Base-by-base conservation (phyloP, 2,797 vertebrate species). In the Phyllotis vaccarum region DNA sequence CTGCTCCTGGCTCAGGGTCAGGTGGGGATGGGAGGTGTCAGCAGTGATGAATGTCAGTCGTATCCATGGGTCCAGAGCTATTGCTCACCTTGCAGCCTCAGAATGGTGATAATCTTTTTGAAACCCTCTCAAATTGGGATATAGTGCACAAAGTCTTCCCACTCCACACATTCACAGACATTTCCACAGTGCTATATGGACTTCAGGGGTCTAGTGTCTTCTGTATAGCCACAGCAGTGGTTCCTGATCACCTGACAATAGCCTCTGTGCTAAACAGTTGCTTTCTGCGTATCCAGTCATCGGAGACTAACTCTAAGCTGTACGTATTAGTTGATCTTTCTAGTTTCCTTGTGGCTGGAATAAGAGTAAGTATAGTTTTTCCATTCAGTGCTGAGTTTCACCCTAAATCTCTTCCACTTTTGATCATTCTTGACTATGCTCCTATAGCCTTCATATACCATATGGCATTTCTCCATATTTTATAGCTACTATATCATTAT, bases 391-490 rank as follows among this genome's bases (percentile, higher is more conserved):
- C 12, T 52, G 37, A 92, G 68, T 5, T 22, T n/a, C 68, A 83
- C 29, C 2, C 19, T 94, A 46, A 4, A 43, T 5, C 0, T 34
- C 11, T 85, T 87, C 21, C n/a, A 74, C 14, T 16, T 86, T 91
- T 54, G 2, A 64, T 89, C 5, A 82, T 83, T 27, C 74, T 92
- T 87, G 9, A 7, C 24, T 87, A 40, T 3, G 64, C 22, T 90
- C 16, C 27, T 46, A 74, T 14, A 82, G 40, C 37, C 6, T 16
- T 83, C 56, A 37, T 3, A 21, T 89, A 24, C 3, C 10, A n/a
- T 49, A 34, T 66, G 52, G 22, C 80, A n/a, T 93, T 95, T 93
- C 37, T 14, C 68, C 68, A 54, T 66, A 85, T 81, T 74, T 27
- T 85, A 46, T 74, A 70, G 7, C 76, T 74, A 66, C 1, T 72